Percentiles rank a stretch among this genome's conserved stretches.
Conservation (phyloP, 1,140 invertebrate species). For the Nylanderia fulva region DNA sequence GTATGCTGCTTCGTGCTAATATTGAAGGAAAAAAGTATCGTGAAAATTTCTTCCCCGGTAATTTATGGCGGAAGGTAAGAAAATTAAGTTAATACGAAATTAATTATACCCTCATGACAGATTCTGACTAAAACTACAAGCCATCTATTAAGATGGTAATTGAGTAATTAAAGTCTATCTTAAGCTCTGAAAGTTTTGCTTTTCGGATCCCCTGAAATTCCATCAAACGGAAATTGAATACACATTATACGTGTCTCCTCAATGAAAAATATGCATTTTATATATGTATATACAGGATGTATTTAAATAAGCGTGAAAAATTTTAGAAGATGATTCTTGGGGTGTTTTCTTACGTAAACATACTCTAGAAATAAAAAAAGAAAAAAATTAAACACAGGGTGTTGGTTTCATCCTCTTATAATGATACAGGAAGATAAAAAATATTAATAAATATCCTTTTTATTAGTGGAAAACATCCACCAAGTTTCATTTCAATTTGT, state of each 20-base stretch:
- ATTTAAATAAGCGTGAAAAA: too few species aligned
- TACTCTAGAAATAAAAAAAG: too few species aligned
- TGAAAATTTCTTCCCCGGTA: neutral
- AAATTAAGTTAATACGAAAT: slow-evolving; percentile 39
- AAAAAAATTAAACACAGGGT: too few species aligned
- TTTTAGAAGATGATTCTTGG: too few species aligned
- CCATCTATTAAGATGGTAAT: slow-evolving; percentile 38
- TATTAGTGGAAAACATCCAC: too few species aligned
- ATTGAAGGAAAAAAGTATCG: neutral
- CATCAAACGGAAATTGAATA: neutral
- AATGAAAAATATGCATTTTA: neutral
- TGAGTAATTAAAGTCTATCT: slow-evolving; percentile 32
- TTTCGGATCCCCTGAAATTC: neutral
- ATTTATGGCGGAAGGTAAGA: neutral
- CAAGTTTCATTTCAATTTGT: too few species aligned
- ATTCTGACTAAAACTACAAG: slow-evolving; percentile 13
- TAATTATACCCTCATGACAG: slow-evolving; percentile 9
- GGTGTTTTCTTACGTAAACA: too few species aligned
- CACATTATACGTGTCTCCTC: too few species aligned
- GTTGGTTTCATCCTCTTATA: too few species aligned
- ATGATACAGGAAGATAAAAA: too few species aligned
- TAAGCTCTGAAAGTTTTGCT: neutral
- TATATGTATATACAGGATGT: neutral
- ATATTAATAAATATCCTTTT: too few species aligned
- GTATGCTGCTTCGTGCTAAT: neutral